phyloP scores from a whole-genome alignment of 2,797 vertebrate species.

The Macroramphosus scolopax region DNA sequence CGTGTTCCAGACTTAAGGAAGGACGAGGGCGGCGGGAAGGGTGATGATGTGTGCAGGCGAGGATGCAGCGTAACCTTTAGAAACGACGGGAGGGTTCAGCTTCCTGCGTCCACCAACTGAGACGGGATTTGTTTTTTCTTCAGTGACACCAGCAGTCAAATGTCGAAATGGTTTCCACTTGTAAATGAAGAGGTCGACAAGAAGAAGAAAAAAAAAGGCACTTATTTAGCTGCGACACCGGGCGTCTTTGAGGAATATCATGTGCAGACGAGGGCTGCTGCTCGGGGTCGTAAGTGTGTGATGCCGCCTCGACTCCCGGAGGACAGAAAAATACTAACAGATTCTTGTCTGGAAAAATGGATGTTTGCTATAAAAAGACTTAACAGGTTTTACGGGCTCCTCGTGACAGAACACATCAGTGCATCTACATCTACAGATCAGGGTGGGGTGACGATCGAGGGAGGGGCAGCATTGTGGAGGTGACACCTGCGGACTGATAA shows the following conservation, averaged over 20 bases:
- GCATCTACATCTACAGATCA: background rate
- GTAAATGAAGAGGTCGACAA: slow-evolving; percentile 64
- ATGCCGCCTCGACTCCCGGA: slow-evolving; percentile 1
- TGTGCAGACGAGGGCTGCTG: slow-evolving; percentile 33
- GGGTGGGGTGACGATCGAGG: slow-evolving; percentile 9
- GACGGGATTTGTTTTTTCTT: slow-evolving; percentile 30
- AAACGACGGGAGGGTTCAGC: slow-evolving; percentile 58
- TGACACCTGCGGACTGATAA: slow-evolving; percentile 20
- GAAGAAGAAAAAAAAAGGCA: slow-evolving; percentile 38
- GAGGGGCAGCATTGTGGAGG: background rate
- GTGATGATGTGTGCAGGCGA: slow-evolving; percentile 24
- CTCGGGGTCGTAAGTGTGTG: slow-evolving; percentile 9
- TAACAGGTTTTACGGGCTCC: background rate
- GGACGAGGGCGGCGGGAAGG: slow-evolving; percentile 31
- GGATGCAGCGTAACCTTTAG: slow-evolving; percentile 71
- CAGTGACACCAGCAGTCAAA: slow-evolving; percentile 41
- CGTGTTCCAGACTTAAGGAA: slow-evolving; percentile 41
- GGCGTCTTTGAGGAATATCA: slow-evolving; percentile 65
- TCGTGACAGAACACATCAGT: slow-evolving; percentile 13
- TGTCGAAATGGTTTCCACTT: slow-evolving; percentile 54
- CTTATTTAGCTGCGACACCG: slow-evolving; percentile 42
- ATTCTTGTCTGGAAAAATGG: background rate
- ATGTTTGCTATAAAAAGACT: background rate
- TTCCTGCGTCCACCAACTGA: slow-evolving; percentile 47
- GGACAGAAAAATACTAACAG: slow-evolving; percentile 19